Evolutionary conservation across 1,140 invertebrate genomes (phyloP), one percentile per base, ranked within the genome.

Genomic region (Nasonia longicornis): DNA sequence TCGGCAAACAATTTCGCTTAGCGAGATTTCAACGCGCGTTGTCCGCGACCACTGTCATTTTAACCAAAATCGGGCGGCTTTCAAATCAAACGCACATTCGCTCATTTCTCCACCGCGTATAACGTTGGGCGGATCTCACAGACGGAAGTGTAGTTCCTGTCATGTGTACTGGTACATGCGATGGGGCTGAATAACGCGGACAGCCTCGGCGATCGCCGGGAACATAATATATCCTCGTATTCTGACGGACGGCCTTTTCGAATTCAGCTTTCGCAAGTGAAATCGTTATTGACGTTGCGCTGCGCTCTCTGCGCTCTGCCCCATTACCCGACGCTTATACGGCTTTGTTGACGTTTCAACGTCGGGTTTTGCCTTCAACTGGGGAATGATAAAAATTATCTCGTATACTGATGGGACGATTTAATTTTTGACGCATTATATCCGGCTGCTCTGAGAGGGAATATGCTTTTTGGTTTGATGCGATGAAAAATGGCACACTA

Each of bases 51-150:
- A 58, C 72, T 74, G 72, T 74, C 22, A 74, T 74, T 74, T 74
- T 35, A 74, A 63, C 72, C 72, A 14, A 74, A 74, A 74, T 74
- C 48, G 48, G 26, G 26, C 6, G 72, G 45, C 48, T 74, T 74
- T 20, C 45, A 63, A 74, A 74, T 74, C 72, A 74, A 58, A 74
- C 48, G 48, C 72, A 74, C 72, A 74, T 74, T 74, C 72, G 31
- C 72, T 74, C 72, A 29, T 58, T 74, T 74, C 45, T 63, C 72
- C 22, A 12, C n/a, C 2, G 48, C 10, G n/a, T 14, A 38, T 48
- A 42, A 38, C 38, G 8, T 42, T 8, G 16, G 52, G 31, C 69
- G 69, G 71, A 26, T 31, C 38, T 22, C 16, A 16, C 4, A 73
- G 29, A 48, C 42, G 72, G 72, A 74, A 74, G 48, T 74, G 29